A percentile compares a stretch with the other conserved stretches of the same genome.
Evolutionary conservation across 2,888 invertebrate species (phyloP).

Genomic region (Rhagonycha fulva): DNA sequence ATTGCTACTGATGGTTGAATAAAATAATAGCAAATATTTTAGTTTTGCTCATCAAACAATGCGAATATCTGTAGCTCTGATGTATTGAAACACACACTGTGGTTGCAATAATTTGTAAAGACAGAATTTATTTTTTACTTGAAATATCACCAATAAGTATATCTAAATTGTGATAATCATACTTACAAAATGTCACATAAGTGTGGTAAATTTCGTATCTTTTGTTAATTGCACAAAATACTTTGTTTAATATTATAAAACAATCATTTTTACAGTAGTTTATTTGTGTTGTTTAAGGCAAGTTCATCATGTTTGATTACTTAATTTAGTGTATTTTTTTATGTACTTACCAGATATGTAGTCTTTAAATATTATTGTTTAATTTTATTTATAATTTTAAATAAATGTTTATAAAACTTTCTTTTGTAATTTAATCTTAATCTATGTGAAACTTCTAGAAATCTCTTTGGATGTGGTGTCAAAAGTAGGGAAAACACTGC

Average conservation of each 20-base stretch:
- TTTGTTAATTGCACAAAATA: neutral
- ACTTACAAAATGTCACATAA: neutral
- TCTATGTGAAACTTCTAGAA: too few species aligned
- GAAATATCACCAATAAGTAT: neutral
- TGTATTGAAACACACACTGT: neutral
- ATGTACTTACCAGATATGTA: neutral
- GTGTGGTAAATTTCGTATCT: neutral
- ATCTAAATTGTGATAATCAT: neutral
- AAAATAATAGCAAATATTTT: too few species aligned
- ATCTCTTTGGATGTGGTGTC: too few species aligned
- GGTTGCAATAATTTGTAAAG: neutral
- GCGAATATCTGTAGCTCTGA: too few species aligned
- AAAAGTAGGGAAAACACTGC: too few species aligned
- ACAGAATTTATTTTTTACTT: neutral
- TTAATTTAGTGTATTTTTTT: neutral
- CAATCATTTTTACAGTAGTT: neutral
- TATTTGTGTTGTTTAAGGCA: neutral
- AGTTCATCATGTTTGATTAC: neutral
- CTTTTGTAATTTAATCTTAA: too few species aligned
- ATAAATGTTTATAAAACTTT: neutral
- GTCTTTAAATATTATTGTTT: neutral
- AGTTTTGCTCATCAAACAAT: too few species aligned
- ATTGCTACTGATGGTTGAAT: neutral
- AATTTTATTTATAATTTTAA: neutral
- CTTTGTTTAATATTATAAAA: neutral